A percentile compares a stretch with the other conserved stretches of the same genome.
Evolutionary conservation across 2,113 vertebrate species (phyloP).

Genomic region (Colinus virginianus): DNA sequence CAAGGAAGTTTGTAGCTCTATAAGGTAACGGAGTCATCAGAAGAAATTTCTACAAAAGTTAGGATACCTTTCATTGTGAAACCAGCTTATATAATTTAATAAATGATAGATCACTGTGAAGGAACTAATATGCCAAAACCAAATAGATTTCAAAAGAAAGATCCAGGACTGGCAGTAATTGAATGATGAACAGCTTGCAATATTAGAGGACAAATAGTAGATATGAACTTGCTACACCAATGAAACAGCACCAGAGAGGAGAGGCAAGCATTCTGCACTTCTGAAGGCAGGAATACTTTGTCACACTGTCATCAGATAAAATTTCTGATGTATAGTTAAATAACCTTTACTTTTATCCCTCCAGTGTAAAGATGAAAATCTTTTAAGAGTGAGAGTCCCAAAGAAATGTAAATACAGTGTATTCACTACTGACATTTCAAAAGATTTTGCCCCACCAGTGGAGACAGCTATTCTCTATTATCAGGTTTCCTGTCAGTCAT

Average conservation of each 20-base stretch:
- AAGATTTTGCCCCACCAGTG: conserved; percentile 73
- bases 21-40: not conserved
- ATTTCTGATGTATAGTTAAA: conserved; percentile 71
- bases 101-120: not conserved
- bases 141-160: not conserved
- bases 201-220: not conserved
- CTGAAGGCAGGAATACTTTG: conserved; percentile 9
- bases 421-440: conserved; percentile 80
- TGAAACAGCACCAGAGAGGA: not conserved
- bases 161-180: not conserved
- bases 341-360: conserved; percentile 76
- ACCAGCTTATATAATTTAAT: not conserved
- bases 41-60: not conserved
- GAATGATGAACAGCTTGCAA: conserved; percentile 17
- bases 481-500: conserved; percentile 79
- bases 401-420: conserved; percentile 81
- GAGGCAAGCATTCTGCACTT: not conserved
- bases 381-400: conserved; percentile 69
- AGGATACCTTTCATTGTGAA: not conserved
- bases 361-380: conserved; percentile 75
- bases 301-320: conserved; percentile 47
- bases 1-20: not conserved
- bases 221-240: not conserved
- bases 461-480: conserved; percentile 69
- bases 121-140: not conserved